Evolutionary conservation across 2,797 vertebrate species (phyloP), one percentile per base, ranked within the genome.

Genomic region (Hozukius guyotensis): DNA sequence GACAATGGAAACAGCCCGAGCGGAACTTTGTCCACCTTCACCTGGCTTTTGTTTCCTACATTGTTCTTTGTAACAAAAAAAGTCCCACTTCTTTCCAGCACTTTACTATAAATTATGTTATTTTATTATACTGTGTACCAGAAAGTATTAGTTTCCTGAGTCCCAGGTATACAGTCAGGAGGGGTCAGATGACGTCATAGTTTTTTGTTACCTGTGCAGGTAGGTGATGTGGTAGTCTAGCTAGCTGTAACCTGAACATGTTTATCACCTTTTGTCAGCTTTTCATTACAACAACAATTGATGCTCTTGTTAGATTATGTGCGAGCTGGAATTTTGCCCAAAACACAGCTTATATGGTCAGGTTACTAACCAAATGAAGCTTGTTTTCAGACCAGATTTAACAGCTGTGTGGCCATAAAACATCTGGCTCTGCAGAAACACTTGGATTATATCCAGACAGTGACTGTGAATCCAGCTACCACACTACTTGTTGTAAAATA

Each of bases 171-270:
- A 34, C 12, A 74, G 78, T 74, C 78, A 86, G 89, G 89, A 88
- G 82, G 53, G 69, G 75, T 66, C 66, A 29, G 57, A 31, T 77
- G 74, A 92, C 93, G 92, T 94, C 93, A 94, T 55, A 46, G 66
- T 9, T 49, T 69, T 31, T 27, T 31, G 53, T 64, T 82, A 93
- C 93, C 91, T 93, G 90, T 38, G 63, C 89, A 90, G 88, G 89
- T 88, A 63, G 52, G 63, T 27, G 83, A 81, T 88, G 72, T 62
- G 46, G 46, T 49, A 49, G 42, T 18, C 42, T 46, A 46, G 63
- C 29, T 16, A 32, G 36, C 68, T 87, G 60, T 13, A 71, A 82
- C 73, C 5, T 12, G 32, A 77, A 81, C 66, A 4, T 56, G 68
- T 74, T 76, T 72, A 34, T 61, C 24, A 49, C 36, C 75, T 42